Percentiles rank a stretch among this genome's conserved stretches.
phyloP scores from a whole-genome alignment of 2,797 vertebrate genomes.

The Rhodeus uyekii region DNA sequence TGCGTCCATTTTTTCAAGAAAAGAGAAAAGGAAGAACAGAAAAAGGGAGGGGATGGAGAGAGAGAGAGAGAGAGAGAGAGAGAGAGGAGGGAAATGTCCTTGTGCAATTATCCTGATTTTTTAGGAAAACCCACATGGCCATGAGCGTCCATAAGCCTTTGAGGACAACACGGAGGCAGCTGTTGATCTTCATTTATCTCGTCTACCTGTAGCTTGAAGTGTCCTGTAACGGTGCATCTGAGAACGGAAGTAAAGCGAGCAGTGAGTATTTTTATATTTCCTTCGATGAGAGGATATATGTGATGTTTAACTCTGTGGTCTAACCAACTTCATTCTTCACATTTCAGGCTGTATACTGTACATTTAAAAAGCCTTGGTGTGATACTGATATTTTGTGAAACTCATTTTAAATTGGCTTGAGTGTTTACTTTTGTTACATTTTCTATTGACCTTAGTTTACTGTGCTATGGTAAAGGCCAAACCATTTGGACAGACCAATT shows the following conservation, averaged over 20 bases:
- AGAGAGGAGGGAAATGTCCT: conserved; percentile 35
- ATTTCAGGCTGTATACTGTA: background rate
- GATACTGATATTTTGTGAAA: background rate
- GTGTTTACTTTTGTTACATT: background rate
- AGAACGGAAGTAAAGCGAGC: conserved; percentile 13
- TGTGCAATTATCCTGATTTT: background rate
- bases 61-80: conserved; percentile 24
- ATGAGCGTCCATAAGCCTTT: conserved; percentile 19
- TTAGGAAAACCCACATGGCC: conserved; percentile 7
- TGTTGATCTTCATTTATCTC: background rate
- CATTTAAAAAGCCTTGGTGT: background rate
- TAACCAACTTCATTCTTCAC: background rate
- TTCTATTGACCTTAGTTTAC: background rate
- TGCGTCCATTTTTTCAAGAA: background rate
- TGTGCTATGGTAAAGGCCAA: background rate
- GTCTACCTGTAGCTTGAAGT: background rate
- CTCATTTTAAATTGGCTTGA: background rate
- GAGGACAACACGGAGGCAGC: conserved; percentile 6
- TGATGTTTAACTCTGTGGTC: background rate
- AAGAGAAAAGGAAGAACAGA: conserved; percentile 9
- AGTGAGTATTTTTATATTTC: conserved; percentile 42
- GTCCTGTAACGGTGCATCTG: background rate
- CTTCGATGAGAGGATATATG: background rate
- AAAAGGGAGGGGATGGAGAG: conserved; percentile 41
- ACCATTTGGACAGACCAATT: background rate